These are phyloP conservation scores for Rhyacophila evoluta DNA, from an alignment of 2,888 invertebrate species.

Conservation along the genomic window DNA sequence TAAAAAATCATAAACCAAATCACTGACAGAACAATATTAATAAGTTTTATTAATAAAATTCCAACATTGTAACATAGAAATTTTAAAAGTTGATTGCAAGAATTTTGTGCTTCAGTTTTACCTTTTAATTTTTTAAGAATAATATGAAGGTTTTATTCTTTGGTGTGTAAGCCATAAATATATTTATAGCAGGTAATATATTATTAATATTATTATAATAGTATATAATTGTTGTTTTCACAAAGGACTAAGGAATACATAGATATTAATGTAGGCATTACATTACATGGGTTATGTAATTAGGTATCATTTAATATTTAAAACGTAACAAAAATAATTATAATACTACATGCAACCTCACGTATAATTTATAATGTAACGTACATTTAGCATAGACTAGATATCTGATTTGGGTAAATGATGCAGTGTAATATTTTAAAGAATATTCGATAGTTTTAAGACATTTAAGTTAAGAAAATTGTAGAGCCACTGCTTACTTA, in stretches of 20 bases:
- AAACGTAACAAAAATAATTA: constrained; percentile 8
- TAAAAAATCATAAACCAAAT: too few species aligned
- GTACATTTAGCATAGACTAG: constrained; percentile 44
- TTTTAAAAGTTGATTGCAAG: background rate
- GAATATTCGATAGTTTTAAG: too few species aligned
- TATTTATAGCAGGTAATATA: background rate
- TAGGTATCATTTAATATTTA: background rate
- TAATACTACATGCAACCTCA: background rate
- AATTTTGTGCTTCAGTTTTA: background rate
- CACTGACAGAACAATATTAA: too few species aligned
- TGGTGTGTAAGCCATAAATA: constrained; percentile 2
- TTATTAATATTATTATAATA: background rate
- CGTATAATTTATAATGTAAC: constrained; percentile 16
- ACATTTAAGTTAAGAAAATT: too few species aligned
- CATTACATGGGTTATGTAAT: background rate
- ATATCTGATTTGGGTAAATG: constrained; percentile 26
- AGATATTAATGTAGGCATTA: background rate
- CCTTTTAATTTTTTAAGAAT: background rate
- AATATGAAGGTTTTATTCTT: background rate
- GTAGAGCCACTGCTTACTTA: too few species aligned
- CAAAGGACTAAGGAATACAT: background rate
- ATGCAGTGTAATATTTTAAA: too few species aligned
- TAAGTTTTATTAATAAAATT: too few species aligned
- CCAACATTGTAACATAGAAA: too few species aligned
- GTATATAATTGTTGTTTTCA: too few species aligned